A percentile compares a stretch with the other conserved stretches of the same genome.
Conservation (phyloP, 2,113 vertebrate species). For the Callospermophilus lateralis region DNA sequence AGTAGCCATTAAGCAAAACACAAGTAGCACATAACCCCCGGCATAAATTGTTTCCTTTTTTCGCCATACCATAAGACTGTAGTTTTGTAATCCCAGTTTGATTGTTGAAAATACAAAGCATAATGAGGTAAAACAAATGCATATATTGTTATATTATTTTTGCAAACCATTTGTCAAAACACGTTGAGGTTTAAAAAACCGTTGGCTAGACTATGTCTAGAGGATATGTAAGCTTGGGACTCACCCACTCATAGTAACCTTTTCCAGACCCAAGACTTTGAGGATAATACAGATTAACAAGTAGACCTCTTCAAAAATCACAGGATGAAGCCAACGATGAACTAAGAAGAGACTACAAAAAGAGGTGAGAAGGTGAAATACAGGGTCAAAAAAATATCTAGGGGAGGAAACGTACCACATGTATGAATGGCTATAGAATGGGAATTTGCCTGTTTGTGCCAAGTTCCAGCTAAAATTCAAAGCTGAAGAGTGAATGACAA, state of each 20-base stretch:
- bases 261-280: neutral
- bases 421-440: neutral
- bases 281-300: neutral
- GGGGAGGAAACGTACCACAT: neutral
- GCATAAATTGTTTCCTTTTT: constrained; percentile 31
- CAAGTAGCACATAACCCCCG: neutral
- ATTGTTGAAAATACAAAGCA: constrained; percentile 50
- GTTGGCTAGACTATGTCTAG: neutral
- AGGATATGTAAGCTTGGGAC: neutral
- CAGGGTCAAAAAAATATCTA: neutral
- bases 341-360: neutral
- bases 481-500: neutral
- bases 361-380: neutral
- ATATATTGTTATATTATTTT: constrained; percentile 29
- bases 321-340: neutral
- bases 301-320: neutral
- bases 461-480: neutral
- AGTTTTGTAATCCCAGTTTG: constrained; percentile 45
- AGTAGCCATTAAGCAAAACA: neutral
- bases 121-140: constrained; percentile 3
- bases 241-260: neutral
- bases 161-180: constrained; percentile 43
- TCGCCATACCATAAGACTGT: neutral
- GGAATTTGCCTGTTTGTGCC: neutral
- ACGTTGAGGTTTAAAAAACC: constrained; percentile 1